Evolutionary conservation across 1,140 invertebrate species (phyloP).

Genomic region (Heliconius congener): DNA sequence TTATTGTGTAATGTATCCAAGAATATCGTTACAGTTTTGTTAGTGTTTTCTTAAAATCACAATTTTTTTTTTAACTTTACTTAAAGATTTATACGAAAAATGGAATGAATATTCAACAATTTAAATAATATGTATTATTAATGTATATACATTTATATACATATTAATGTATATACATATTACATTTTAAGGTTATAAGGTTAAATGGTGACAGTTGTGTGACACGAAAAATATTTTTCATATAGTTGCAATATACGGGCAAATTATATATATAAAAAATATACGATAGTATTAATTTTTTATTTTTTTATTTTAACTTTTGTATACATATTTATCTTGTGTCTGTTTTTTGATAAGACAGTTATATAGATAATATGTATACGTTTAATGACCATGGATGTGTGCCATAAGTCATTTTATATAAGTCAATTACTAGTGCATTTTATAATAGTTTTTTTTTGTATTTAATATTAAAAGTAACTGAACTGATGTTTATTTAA

Average conservation of each 20-base stretch:
- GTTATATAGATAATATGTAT: slow-evolving; percentile 32
- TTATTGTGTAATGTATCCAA: not conserved
- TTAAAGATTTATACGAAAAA: no score
- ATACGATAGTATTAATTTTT: slow-evolving; percentile 16
- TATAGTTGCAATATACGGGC: not conserved
- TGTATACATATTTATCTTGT: slow-evolving; percentile 30
- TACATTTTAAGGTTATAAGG: not conserved
- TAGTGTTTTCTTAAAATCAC: not conserved
- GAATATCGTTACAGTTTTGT: no score
- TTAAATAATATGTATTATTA: not conserved
- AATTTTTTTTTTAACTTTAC: not conserved
- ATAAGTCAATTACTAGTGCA: slow-evolving; percentile 17
- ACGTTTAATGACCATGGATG: slow-evolving; percentile 20
- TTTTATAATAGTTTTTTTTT: not conserved
- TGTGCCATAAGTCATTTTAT: slow-evolving; percentile 24
- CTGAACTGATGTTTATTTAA: no score
- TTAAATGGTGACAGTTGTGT: slow-evolving; percentile 7
- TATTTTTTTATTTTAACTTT: not conserved
- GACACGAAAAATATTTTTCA: not conserved
- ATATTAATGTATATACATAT: not conserved
- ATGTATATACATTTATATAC: not conserved
- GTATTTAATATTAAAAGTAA: not conserved
- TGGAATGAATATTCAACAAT: no score
- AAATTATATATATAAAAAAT: not conserved
- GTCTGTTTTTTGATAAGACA: slow-evolving; percentile 20